phyloP scores from a whole-genome alignment of 2,888 invertebrate species.

The Euclidia mi region DNA sequence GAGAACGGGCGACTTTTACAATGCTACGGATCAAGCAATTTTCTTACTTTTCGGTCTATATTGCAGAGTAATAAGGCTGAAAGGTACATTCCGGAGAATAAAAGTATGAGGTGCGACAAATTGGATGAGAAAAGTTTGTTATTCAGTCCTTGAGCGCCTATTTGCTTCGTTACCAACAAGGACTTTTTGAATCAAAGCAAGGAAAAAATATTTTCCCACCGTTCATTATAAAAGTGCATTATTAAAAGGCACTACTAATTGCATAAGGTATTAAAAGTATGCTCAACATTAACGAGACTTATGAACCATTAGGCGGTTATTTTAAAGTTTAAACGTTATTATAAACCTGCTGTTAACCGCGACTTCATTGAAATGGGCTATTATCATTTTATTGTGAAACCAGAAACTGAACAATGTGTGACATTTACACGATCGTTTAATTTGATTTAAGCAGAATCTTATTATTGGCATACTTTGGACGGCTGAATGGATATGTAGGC shows the following conservation, averaged over 20 bases:
- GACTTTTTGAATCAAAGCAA: conserved; percentile 58
- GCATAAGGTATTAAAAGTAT: conserved; percentile 9
- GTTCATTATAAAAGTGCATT: conserved; percentile 28
- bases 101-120: conserved; percentile 85
- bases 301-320: no score
- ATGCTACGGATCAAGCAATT: conserved; percentile 85
- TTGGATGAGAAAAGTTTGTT: conserved; percentile 84
- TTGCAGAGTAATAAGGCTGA: conserved; percentile 81
- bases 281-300: no score
- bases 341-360: conserved; percentile 1
- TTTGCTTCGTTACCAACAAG: conserved; percentile 63
- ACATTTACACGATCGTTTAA: conserved; percentile 48
- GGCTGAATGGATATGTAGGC: conserved; percentile 61
- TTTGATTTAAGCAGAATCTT: conserved; percentile 49
- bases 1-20: conserved; percentile 84
- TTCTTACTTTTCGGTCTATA: conserved; percentile 79
- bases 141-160: conserved; percentile 68
- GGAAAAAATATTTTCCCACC: conserved; percentile 47
- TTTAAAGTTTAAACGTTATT: not conserved
- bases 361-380: not conserved
- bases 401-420: not conserved
- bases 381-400: not conserved
- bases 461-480: conserved; percentile 50
- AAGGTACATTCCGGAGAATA: conserved; percentile 75
- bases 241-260: conserved; percentile 30